Base-by-base conservation (phyloP, 2,113 vertebrate genomes). In the Chaetodon trifascialis region DNA sequence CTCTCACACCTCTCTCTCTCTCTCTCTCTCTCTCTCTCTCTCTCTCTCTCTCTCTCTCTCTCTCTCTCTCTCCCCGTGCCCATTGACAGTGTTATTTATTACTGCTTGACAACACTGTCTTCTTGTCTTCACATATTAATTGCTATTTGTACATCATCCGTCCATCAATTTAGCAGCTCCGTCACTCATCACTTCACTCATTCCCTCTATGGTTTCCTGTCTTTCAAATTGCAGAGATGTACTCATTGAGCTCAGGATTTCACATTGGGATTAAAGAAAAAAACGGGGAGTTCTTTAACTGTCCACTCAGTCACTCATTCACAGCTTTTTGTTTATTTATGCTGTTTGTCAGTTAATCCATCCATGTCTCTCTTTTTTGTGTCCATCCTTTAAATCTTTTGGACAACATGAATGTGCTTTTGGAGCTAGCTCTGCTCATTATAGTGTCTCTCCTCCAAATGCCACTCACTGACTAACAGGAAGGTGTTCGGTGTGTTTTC, bases 71-170 rank as follows among this genome's bases (percentile, higher is more conserved):
- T 75, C 69, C 58, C 44, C 72, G 34, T 82, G 49, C 59, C 68
- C 30, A 54, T 23, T 75, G 86, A 81, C 69, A 73, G 38, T 67
- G 51, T 89, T 82, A 85, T 85, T 89, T 79, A 87, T 92, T 64
- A 67, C 62, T 82, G 79, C 77, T 69, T 71, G 73, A 76, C 80
- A 75, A 63, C 65, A 30, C 82, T 74, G 79, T 66, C 76, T 73
- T 73, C 62, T 79, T 82, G 78, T 38, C 71, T 81, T 82, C 75
- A 85, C 38, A 65, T 68, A 78, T 82, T 82, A 89, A 88, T 88
- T 84, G 68, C 65, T 75, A 30, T 88, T 86, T 86, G 38, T 83
- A 40, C 73, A 46, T 76, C 64, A 77, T 80, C 74, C 82, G 65
- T 85, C 71, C 70, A 86, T 91, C 85, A 85, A 5, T 75, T 74